These are phyloP conservation scores for Scylla paramamosain DNA, from an alignment of 1,140 invertebrate genomes.

Conservation along the genomic window DNA sequence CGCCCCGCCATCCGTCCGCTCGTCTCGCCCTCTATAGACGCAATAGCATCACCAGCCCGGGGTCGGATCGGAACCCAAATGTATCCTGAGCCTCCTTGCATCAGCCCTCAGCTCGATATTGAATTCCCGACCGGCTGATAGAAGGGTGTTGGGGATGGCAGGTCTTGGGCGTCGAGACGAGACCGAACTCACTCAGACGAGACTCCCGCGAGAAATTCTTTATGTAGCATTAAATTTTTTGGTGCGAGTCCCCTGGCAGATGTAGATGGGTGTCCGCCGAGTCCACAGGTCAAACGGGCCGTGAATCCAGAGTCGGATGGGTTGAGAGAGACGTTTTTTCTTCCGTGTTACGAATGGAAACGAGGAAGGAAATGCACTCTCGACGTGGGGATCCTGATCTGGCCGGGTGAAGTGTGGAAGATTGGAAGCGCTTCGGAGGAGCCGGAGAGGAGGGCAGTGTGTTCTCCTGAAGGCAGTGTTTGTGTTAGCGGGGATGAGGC, in stretches of 20 bases:
- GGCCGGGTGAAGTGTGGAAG: conserved; percentile 51
- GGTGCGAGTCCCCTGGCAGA: background rate
- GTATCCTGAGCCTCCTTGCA: conserved; percentile 59
- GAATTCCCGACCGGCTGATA: conserved; percentile 52
- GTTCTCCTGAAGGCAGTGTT: conserved; percentile 19
- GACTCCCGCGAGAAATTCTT: conserved; percentile 41
- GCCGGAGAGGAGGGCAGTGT: background rate
- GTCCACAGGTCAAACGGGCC: conserved; percentile 45
- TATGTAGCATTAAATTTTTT: conserved; percentile 57
- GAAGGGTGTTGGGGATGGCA: conserved; percentile 29
- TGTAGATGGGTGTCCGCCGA: conserved; percentile 31
- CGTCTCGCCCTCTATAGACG: conserved; percentile 52
- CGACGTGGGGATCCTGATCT: too few species aligned
- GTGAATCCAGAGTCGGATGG: conserved; percentile 16
- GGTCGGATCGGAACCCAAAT: conserved; percentile 61
- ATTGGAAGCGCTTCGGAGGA: conserved; percentile 17
- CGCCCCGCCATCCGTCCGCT: conserved; percentile 30
- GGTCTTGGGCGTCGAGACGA: background rate
- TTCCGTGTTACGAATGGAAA: background rate
- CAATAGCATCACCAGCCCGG: conserved; percentile 55
- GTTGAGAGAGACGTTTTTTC: background rate
- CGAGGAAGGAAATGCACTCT: conserved; percentile 39
- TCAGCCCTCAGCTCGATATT: conserved; percentile 58
- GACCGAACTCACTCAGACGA: background rate
- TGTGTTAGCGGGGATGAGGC: conserved; percentile 9